Evolutionary conservation across 2,113 vertebrate genomes (phyloP).

Genomic region (Trochalopteron elliotii): DNA sequence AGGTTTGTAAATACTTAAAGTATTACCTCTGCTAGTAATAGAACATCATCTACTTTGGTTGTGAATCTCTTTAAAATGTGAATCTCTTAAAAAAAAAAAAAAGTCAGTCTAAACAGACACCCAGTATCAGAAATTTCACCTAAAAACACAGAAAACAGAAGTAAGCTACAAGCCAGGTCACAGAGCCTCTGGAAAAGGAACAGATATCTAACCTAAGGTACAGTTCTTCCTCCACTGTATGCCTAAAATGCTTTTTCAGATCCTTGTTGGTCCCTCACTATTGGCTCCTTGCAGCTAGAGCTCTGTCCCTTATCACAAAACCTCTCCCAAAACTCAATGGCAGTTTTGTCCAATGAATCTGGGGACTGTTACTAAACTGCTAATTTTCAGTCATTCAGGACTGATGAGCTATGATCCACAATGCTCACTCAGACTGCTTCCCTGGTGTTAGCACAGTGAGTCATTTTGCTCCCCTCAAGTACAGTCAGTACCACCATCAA

Average conservation of each 20-base stretch:
- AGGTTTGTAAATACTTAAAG: background rate
- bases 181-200: background rate
- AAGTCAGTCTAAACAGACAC: background rate
- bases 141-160: background rate
- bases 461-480: background rate
- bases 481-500: background rate
- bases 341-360: background rate
- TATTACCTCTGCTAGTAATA: background rate
- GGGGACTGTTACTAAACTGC: background rate
- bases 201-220: background rate
- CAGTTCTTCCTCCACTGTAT: background rate
- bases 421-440: background rate
- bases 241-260: background rate
- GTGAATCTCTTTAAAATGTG: background rate
- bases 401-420: background rate
- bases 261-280: background rate
- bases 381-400: background rate
- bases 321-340: background rate
- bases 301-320: background rate
- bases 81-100: background rate
- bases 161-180: background rate
- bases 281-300: background rate
- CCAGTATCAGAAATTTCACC: background rate
- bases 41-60: background rate
- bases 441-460: background rate